Evolutionary conservation across 1,140 invertebrate species (phyloP).

Genomic region (Spodoptera litura): DNA sequence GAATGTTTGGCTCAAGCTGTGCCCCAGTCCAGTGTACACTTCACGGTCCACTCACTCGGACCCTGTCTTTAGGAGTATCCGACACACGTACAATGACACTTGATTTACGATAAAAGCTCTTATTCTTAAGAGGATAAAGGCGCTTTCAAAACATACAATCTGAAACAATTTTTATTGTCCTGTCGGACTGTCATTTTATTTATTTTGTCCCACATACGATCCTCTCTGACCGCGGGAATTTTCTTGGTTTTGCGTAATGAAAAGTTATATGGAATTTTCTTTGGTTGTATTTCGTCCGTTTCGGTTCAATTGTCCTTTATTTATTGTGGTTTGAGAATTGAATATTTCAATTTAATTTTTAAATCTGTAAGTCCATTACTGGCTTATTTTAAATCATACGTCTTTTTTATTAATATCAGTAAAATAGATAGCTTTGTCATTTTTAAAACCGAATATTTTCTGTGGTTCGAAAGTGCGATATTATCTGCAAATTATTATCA

Average conservation of each 20-base stretch:
- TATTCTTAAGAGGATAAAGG: too few species aligned
- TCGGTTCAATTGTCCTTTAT: too few species aligned
- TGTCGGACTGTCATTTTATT: background rate
- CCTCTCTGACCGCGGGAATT: background rate
- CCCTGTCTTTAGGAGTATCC: background rate
- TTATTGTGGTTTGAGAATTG: too few species aligned
- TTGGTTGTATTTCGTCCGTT: background rate
- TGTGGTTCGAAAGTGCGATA: too few species aligned
- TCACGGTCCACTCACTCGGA: slow-evolving; percentile 4
- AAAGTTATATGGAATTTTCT: background rate
- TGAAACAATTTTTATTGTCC: background rate
- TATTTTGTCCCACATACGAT: slow-evolving; percentile 6
- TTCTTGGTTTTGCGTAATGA: slow-evolving; percentile 6
- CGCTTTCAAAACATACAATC: background rate
- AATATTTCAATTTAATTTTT: too few species aligned
- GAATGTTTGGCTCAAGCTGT: background rate
- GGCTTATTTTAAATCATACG: too few species aligned
- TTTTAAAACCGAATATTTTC: too few species aligned
- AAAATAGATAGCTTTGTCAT: too few species aligned
- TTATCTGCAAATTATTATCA: too few species aligned
- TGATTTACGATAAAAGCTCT: background rate
- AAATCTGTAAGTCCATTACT: too few species aligned
- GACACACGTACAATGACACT: slow-evolving; percentile 5
- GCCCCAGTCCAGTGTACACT: slow-evolving; percentile 9
- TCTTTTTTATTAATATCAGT: too few species aligned